These are phyloP conservation scores for Oncorhynchus clarkii DNA, from an alignment of 2,113 vertebrate genomes.

Conservation along the genomic window DNA sequence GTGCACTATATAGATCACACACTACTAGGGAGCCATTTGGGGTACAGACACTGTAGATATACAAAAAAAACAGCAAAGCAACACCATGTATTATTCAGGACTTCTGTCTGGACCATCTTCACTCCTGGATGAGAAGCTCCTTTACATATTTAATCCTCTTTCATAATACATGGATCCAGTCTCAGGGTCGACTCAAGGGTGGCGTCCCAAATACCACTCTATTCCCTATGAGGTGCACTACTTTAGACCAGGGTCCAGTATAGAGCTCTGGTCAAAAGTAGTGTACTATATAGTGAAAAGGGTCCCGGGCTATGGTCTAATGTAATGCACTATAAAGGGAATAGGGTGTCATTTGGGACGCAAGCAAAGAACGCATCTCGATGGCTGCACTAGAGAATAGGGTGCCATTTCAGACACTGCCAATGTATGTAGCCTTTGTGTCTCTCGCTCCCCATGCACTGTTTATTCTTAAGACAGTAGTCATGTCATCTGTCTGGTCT, in stretches of 20 bases:
- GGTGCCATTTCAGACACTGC: too few species aligned
- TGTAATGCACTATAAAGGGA: background rate
- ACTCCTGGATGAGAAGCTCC: constrained; percentile 37
- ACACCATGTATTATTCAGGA: constrained; percentile 52
- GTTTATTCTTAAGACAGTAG: background rate
- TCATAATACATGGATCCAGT: constrained; percentile 44
- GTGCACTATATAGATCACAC: too few species aligned
- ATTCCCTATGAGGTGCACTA: constrained; percentile 18
- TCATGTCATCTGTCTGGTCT: constrained; percentile 33
- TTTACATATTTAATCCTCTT: constrained; percentile 59
- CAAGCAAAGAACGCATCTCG: too few species aligned
- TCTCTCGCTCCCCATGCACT: background rate
- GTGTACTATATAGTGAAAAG: background rate
- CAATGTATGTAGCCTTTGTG: too few species aligned
- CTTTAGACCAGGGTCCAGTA: too few species aligned
- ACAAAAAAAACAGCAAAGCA: constrained; percentile 16
- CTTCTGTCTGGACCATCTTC: constrained; percentile 38
- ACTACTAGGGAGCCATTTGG: too few species aligned
- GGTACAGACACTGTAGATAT: background rate
- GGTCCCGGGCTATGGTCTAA: background rate
- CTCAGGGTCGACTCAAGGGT: background rate
- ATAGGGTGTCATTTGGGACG: too few species aligned
- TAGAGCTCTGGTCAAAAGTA: background rate
- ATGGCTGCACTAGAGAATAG: background rate
- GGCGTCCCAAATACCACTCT: background rate